These are phyloP conservation scores for Labeo catla DNA, from an alignment of 2,113 vertebrate species.

Conservation along the genomic window DNA sequence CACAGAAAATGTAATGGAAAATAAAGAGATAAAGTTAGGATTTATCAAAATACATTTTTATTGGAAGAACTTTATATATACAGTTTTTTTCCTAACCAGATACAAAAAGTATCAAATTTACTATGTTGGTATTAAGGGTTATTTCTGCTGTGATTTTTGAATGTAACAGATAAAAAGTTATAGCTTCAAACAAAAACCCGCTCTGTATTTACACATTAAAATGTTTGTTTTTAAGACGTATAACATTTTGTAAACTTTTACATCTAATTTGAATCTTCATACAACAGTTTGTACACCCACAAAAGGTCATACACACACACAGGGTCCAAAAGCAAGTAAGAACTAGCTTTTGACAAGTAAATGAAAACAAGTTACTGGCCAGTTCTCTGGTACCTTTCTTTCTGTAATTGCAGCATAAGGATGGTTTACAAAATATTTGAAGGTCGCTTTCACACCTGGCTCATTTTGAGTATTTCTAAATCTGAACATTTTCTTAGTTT, in stretches of 20 bases:
- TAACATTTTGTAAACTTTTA: not conserved
- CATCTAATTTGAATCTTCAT: not conserved
- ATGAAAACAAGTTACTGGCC: not conserved
- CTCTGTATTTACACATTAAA: not conserved
- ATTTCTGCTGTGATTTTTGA: not conserved
- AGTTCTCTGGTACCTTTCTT: too few relatives aligned
- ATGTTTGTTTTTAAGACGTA: not conserved
- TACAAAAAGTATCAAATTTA: not conserved
- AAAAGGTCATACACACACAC: not conserved
- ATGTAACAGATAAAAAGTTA: not conserved
- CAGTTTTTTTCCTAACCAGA: not conserved
- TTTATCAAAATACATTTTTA: slow-evolving; percentile 23
- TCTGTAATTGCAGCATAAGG: too few relatives aligned
- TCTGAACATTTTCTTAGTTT: not conserved
- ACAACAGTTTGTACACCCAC: not conserved
- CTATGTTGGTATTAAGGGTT: not conserved
- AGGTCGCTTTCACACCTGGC: not conserved
- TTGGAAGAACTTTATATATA: not conserved
- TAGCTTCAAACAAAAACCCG: not conserved
- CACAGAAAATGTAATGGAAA: not conserved
- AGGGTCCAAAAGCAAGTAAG: not conserved
- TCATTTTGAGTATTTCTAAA: not conserved
- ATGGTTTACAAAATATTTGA: too few relatives aligned
- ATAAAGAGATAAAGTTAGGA: not conserved
- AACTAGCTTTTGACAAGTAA: not conserved